Base-by-base conservation (phyloP, 2,888 invertebrate genomes). In the Eupsilia transversa region DNA sequence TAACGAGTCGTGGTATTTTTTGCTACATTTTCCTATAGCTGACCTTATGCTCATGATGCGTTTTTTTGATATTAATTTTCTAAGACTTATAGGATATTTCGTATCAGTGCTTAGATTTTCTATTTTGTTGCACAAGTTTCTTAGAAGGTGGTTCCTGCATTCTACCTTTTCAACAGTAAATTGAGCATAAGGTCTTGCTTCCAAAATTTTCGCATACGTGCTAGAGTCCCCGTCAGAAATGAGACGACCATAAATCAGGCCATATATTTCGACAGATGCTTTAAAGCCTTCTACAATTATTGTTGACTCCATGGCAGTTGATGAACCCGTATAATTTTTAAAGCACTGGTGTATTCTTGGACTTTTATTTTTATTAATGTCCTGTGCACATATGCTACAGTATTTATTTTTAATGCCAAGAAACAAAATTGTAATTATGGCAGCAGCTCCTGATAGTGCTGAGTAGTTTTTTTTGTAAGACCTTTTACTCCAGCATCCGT, bases 31-130 rank as follows among this genome's bases (percentile, higher is more conserved):
- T 61, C 69, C 54, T 61, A 68, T 68, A 0, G 56, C 54, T 54
- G 73, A 56, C 43, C 61, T 70, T 20, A 63, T 63, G 33, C 5
- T 5, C 69, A 74, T 61, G 3, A 69, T 69, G 46, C 61, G 69
- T 12, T 61, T 69, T 68, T 61, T 68, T 61, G 60, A 61, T 5
- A 73, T 49, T 2, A 74, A 56, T 74, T 74, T 74, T 70, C 52
- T 70, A 4, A 54, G n/a, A 2, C 30, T n/a, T 0, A 54, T 70
- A 6, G 52, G 63, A 63, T 70, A 70, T 70, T 70, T 70, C 6
- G 70, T 70, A 12, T 70, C 70, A 60, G 61, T 38, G 38, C 6
- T 61, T 30, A 70, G 41, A n/a, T 63, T 70, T 33, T 70, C 52
- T 6, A 54, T n/a, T 61, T 70, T 70, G 4, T 63, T 70, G 52